Evolutionary conservation across 2,797 vertebrate species (phyloP).

Genomic region (Otus scops): DNA sequence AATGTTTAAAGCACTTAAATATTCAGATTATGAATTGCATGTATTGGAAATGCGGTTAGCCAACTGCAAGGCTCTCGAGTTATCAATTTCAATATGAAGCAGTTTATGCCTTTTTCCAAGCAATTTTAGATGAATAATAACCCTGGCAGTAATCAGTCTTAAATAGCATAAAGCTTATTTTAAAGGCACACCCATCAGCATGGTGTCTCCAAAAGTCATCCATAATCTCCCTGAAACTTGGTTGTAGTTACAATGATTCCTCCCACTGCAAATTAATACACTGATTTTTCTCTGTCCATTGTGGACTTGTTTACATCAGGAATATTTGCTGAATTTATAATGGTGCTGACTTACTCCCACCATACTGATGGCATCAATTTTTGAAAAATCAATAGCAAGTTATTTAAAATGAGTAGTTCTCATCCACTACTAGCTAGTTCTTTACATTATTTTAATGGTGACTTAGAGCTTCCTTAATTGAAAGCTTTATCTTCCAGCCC

Average conservation of each 20-base stretch:
- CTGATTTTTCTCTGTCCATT: background rate
- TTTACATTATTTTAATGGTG: slow-evolving; percentile 13
- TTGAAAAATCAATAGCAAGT: slow-evolving; percentile 49
- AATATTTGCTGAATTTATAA: slow-evolving; percentile 32
- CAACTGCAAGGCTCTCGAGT: slow-evolving; percentile 22
- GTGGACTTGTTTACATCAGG: slow-evolving; percentile 28
- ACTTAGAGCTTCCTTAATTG: slow-evolving; percentile 16
- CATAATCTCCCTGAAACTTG: slow-evolving; percentile 2
- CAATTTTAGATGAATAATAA: slow-evolving; percentile 48
- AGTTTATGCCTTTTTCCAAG: slow-evolving; percentile 56
- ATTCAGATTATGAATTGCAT: slow-evolving; percentile 29
- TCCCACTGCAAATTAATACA: background rate
- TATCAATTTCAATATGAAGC: slow-evolving; percentile 48
- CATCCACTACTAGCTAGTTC: background rate
- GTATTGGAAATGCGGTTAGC: slow-evolving; percentile 32
- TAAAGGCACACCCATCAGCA: slow-evolving; percentile 40
- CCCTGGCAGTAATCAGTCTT: slow-evolving; percentile 40
- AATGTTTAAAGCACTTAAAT: slow-evolving; percentile 31
- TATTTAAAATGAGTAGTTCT: slow-evolving; percentile 19
- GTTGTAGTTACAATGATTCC: background rate
- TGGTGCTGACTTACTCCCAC: slow-evolving; percentile 26
- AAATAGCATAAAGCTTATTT: slow-evolving; percentile 59
- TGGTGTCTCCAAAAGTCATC: slow-evolving; percentile 47
- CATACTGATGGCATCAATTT: background rate
- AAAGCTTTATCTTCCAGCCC: background rate